Evolutionary conservation across 1,140 invertebrate species (phyloP), one percentile per base, ranked within the genome.

Genomic region (Drosophila sulfurigaster): DNA sequence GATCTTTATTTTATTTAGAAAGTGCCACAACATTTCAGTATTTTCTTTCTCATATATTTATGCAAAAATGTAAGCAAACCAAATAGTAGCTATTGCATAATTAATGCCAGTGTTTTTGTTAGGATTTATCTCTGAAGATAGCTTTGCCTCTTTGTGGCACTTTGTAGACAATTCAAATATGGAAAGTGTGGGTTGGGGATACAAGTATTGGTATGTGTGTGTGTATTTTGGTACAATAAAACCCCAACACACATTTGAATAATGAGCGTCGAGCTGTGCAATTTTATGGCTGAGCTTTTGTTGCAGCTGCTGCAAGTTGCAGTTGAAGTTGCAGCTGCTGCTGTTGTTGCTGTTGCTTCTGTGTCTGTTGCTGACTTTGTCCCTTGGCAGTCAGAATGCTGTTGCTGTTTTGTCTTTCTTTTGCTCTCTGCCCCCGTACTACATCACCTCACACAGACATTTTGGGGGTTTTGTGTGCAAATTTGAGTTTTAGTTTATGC

Each of bases 171-270:
- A 45, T 58, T 48, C 7, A 46, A 48, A 57, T n/a, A 51, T 4
- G 43, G 49, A 70, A 49, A 54, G 51, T 43, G 38, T 48, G 38
- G 16, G 8, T 20, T 28, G 43, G 13, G 49, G 2, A 43, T 11
- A 13, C 15, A 41, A 52, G 28, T 16, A 25, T 25, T 25, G 3
- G 25, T 67, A 43, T n/a, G 28, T 8, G 35, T 43, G 15, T 45
- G 28, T 13, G 32, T 2, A n/a, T 43, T 52, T 65, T 43, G 60
- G 52, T 13, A 51, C 25, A 64, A 38, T 56, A 35, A 41, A 51
- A 52, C 46, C 60, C 65, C 78, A 80, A 69, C 64, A 71, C 69
- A 75, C 81, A 85, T 85, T 85, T 85, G 82, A 81, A 85, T 85
- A 86, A 86, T 86, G 82, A 86, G 78, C 63, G 57, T 67, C 64